Evolutionary conservation across 2,797 vertebrate species (phyloP).

Genomic region (Bovichtus diacanthus): DNA sequence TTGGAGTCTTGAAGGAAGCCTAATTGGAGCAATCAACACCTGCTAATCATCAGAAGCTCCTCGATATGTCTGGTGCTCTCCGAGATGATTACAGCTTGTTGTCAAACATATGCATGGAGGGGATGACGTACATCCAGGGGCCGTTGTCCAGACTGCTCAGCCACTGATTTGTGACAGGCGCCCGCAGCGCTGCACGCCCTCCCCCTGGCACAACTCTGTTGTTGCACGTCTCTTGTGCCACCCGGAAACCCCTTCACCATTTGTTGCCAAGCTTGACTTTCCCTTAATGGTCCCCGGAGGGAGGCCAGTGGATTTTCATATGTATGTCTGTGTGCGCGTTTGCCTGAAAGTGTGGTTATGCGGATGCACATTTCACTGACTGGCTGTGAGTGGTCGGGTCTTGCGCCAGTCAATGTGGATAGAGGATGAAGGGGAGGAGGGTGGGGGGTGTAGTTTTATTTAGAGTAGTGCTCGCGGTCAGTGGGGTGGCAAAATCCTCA

Average conservation of each 20-base stretch:
- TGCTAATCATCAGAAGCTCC: slow-evolving; percentile 9
- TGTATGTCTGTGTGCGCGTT: not conserved
- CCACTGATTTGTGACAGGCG: slow-evolving; percentile 46
- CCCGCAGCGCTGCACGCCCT: slow-evolving; percentile 41
- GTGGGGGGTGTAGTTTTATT: slow-evolving; percentile 52
- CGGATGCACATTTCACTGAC: slow-evolving; percentile 23
- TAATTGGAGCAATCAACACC: slow-evolving; percentile 29
- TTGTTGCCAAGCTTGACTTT: slow-evolving; percentile 58
- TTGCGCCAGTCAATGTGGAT: slow-evolving; percentile 29
- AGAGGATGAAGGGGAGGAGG: not conserved
- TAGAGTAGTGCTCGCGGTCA: slow-evolving; percentile 48
- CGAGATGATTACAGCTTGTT: slow-evolving; percentile 20
- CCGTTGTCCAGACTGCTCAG: slow-evolving; percentile 60
- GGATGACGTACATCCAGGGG: slow-evolving; percentile 30
- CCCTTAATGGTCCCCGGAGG: slow-evolving; percentile 53
- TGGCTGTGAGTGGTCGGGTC: slow-evolving; percentile 34
- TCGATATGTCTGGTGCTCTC: not conserved
- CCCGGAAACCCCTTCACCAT: slow-evolving; percentile 30
- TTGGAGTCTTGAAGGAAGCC: not conserved
- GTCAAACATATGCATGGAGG: slow-evolving; percentile 44
- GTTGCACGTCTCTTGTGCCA: slow-evolving; percentile 31
- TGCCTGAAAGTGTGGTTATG: slow-evolving; percentile 17
- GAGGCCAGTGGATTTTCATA: slow-evolving; percentile 12
- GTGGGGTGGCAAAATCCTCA: slow-evolving; percentile 27
- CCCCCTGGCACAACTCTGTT: slow-evolving; percentile 43